phyloP scores from a whole-genome alignment of 2,888 invertebrate genomes.

The Plutella xylostella region DNA sequence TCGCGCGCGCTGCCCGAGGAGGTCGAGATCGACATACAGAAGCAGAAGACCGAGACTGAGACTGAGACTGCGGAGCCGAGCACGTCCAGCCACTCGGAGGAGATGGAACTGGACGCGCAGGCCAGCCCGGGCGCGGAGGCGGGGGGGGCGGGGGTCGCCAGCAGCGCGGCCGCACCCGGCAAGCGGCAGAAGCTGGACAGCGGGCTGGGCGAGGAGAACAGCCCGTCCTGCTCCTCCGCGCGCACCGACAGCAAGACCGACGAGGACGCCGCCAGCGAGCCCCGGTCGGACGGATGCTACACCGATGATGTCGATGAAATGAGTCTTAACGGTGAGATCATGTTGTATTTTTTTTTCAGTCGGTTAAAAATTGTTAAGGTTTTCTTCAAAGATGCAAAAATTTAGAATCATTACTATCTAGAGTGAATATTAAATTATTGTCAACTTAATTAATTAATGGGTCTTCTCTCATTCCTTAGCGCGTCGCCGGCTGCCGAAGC shows the following conservation, averaged over 20 bases:
- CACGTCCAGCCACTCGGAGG: background rate
- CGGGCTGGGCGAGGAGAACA: conserved; percentile 67
- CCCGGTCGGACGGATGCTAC: conserved; percentile 5
- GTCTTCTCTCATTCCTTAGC: background rate
- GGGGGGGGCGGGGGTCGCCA: background rate
- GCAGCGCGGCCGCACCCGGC: too few species aligned
- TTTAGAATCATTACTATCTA: too few species aligned
- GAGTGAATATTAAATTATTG: too few species aligned
- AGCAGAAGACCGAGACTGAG: conserved; percentile 10
- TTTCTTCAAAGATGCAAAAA: background rate
- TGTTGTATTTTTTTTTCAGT: too few species aligned
- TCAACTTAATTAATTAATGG: too few species aligned
- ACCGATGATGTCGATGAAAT: background rate
- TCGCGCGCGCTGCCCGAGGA: too few species aligned
- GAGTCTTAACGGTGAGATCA: too few species aligned
- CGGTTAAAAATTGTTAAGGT: background rate
- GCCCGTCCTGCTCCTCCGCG: conserved; percentile 28
- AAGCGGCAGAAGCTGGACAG: conserved; percentile 73
- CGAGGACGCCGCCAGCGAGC: conserved; percentile 6
- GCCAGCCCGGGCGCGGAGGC: background rate
- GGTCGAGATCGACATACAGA: too few species aligned
- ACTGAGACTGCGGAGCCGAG: background rate
- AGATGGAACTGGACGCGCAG: background rate
- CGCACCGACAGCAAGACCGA: conserved; percentile 10
- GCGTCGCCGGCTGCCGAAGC: conserved; percentile 8